Conservation (phyloP, 2,888 invertebrate species). For the Sepioteuthis lessoniana region DNA sequence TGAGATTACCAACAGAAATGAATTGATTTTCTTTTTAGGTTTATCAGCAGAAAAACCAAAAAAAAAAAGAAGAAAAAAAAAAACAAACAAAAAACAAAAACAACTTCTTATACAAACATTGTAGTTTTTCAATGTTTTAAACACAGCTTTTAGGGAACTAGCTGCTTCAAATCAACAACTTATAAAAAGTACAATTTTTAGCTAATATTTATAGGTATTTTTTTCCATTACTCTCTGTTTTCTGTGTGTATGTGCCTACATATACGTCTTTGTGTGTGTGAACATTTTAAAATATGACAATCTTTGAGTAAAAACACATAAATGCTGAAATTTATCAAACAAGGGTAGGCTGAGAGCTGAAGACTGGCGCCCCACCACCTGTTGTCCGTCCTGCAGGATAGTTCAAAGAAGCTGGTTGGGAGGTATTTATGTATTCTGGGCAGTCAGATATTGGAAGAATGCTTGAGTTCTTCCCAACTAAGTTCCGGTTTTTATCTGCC, state of each 20-base stretch:
- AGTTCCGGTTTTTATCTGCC: slow-evolving; percentile 48
- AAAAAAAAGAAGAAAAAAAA: no score
- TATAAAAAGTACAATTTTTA: neutral
- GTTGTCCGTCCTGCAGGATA: neutral
- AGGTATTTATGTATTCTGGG: slow-evolving; percentile 45
- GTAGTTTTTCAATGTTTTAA: neutral
- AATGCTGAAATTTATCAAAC: slow-evolving; percentile 14
- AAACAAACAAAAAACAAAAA: neutral
- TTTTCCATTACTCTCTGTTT: neutral
- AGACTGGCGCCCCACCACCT: neutral
- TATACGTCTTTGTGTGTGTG: no score
- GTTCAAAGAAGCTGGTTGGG: slow-evolving; percentile 44
- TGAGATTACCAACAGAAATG: neutral
- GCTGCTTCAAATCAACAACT: neutral
- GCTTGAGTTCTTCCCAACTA: slow-evolving; percentile 1
- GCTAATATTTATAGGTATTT: neutral
- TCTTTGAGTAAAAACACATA: neutral
- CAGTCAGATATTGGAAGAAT: slow-evolving; percentile 42
- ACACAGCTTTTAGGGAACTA: neutral
- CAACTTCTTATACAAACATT: neutral
- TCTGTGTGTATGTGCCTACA: neutral
- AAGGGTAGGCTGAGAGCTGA: slow-evolving; percentile 45
- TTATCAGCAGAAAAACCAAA: neutral
- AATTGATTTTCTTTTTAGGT: neutral
- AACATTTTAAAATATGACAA: neutral